Base-by-base conservation (phyloP, 2,113 vertebrate genomes). In the Tachuris rubrigastra region DNA sequence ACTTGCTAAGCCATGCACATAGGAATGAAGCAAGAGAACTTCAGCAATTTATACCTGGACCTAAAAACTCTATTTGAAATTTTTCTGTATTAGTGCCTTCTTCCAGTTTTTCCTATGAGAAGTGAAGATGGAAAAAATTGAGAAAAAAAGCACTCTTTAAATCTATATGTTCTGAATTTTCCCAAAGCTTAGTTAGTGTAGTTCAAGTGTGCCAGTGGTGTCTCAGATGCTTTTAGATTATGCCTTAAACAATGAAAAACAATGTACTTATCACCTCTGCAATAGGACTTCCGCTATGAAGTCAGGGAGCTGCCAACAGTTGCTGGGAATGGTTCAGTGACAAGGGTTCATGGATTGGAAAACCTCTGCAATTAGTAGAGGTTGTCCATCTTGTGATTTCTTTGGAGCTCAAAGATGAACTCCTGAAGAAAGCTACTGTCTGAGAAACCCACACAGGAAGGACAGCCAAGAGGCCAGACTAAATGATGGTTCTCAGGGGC, bases 401-500 rank as follows among this genome's bases (percentile, higher is more conserved):
- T 93, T 94, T 75, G 58, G 56, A 81, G 21, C 35, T 33, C 0
- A 0, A 73, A 77, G 90, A 86, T 41, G 67, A 93, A 75, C 65
- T 90, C 75, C 67, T 76, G 67, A 73, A 93, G 82, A 73, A 85
- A 90, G 71, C 66, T 37, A 84, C 12, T 14, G 7, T 78, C 50
- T 91, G 47, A 90, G 59, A 94, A 94, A 93, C 22, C 23, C 60
- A 78, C 35, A 62, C 49, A 52, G 75, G 81, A 94, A 76, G 33
- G 20, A 92, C 0, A 92, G 76, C 65, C 85, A 96, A 89, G 88
- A 88, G 65, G 35, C 66, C 1, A 4, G 56, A 87, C 44, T 81
- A 85, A 80, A 86, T 81, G 80, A 93, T 81, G 31, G 76, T 96
- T 96, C 92, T 96, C 92, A 96, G 95, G 86, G 73, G 69, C 44